Evolutionary conservation across 2,113 vertebrate species (phyloP), one percentile per base, ranked within the genome.

Genomic region (Eptesicus fuscus): DNA sequence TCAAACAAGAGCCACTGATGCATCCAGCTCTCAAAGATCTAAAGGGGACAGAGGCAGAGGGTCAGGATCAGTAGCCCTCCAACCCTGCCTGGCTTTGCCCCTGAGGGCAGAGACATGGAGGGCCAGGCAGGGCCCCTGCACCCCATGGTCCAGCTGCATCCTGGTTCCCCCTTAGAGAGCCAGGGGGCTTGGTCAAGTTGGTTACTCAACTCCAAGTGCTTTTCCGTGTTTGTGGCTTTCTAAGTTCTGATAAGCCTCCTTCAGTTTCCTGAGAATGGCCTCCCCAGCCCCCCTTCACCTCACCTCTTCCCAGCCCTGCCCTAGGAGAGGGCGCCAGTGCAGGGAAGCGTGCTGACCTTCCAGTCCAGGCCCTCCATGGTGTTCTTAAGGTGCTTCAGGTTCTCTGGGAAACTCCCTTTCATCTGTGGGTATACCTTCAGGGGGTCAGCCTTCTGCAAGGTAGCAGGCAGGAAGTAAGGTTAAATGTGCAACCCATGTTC

Each of bases 1-100:
- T 99, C 98, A 89, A 99, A 99, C 83, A 99, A 97, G 91, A 99
- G 98, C 99, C 99, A 99, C 67, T 99, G 98, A 79, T 98, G 97
- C 98, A 99, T 97, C 99, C 99, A 99, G 93, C 95, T 95, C 95
- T 99, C 98, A 9, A 99, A 99, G 47, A 95, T 51, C 99, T 99
- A 40, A 59, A 2, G 3, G 98, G 78, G 95, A 96, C 5, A 83
- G 73, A 91, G 61, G 35, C 7, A 17, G 49, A 49, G 10, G 10
- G 25, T 87, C 49, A 84, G 59, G 67, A 35, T 63, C 90, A 42
- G 4, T 4, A n/a, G 51, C 32, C 42, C 40, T 37, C 53, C 35
- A 30, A 18, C 35, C 35, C 32, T 14, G 7, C 40, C 12, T 44
- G 25, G 14, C 63, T 59, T 18, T 61, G 22, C 30, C 35, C 83